Conservation (phyloP, 2,888 invertebrate genomes). For the Ormyrus pomaceus region DNA sequence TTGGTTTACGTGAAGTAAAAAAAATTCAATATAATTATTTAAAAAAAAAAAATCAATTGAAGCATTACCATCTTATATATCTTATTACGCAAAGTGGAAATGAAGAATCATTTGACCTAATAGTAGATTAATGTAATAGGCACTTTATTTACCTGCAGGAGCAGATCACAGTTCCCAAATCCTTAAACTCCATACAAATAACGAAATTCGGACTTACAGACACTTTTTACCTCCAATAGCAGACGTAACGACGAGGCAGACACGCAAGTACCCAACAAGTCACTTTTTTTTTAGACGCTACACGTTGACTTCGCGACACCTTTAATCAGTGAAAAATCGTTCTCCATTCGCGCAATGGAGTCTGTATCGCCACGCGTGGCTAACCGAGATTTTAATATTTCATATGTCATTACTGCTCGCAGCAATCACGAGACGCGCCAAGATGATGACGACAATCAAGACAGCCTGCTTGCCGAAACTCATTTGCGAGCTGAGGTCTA, state of each 20-base stretch:
- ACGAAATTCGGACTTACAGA: constrained; percentile 54
- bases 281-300: constrained; percentile 5
- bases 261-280: constrained; percentile 47
- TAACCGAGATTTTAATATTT: constrained; percentile 53
- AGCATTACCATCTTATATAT: too few species aligned
- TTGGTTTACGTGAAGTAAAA: too few species aligned
- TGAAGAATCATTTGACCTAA: too few species aligned
- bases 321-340: constrained; percentile 3
- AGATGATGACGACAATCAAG: constrained; percentile 79
- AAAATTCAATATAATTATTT: too few species aligned
- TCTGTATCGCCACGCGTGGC: neutral
- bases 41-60: too few species aligned
- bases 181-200: constrained; percentile 16
- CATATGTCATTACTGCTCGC: constrained; percentile 59
- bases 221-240: constrained; percentile 34
- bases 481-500: constrained; percentile 81
- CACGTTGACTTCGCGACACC: constrained; percentile 1
- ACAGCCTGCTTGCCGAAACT: constrained; percentile 82
- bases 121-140: too few species aligned
- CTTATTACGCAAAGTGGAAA: too few species aligned
- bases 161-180: neutral
- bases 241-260: constrained; percentile 45
- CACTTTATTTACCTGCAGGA: neutral
- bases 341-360: neutral
- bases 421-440: constrained; percentile 75